Evolutionary conservation across 2,888 invertebrate genomes (phyloP).

Genomic region (Cantharis flavilabris): DNA sequence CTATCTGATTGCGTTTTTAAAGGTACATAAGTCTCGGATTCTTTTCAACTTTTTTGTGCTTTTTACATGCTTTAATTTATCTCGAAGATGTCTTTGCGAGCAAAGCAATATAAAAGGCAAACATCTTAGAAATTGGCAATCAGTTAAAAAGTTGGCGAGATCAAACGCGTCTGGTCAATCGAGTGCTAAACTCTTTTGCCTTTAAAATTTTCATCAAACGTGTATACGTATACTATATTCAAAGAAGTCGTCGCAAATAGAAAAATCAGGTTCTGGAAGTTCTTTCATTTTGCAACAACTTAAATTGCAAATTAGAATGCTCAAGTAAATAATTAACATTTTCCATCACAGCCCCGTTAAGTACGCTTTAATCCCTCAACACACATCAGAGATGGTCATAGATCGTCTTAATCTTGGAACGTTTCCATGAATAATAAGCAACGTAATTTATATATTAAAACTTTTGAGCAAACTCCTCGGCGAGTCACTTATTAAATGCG

Average conservation of each 20-base stretch:
- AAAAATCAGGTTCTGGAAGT: conserved; percentile 18
- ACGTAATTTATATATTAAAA: not conserved
- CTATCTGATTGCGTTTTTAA: conserved; percentile 29
- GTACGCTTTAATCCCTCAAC: conserved; percentile 33
- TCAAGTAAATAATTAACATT: conserved; percentile 28
- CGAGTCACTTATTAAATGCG: conserved; percentile 38
- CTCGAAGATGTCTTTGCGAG: conserved; percentile 7
- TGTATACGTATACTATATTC: conserved; percentile 26
- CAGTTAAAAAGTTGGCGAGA: conserved; percentile 43
- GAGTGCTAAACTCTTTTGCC: conserved; percentile 37
- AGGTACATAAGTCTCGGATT: conserved; percentile 16
- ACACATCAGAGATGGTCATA: conserved; percentile 48
- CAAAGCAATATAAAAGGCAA: conserved; percentile 9
- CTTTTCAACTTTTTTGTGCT: conserved; percentile 14
- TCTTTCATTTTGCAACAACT: not conserved
- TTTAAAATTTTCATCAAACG: conserved; percentile 36
- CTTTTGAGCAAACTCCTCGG: not conserved
- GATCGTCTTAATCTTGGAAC: conserved; percentile 52
- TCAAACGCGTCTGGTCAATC: conserved; percentile 45
- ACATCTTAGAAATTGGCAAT: conserved; percentile 37
- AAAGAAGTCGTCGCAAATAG: conserved; percentile 30
- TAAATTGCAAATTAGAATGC: conserved; percentile 16
- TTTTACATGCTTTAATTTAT: conserved; percentile 19
- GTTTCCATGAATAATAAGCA: conserved; percentile 48
- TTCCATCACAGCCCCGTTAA: conserved; percentile 20